A percentile compares a stretch with the other conserved stretches of the same genome.
These are phyloP conservation scores for Sisyra nigra DNA, from an alignment of 2,888 invertebrate genomes.

Conservation along the genomic window DNA sequence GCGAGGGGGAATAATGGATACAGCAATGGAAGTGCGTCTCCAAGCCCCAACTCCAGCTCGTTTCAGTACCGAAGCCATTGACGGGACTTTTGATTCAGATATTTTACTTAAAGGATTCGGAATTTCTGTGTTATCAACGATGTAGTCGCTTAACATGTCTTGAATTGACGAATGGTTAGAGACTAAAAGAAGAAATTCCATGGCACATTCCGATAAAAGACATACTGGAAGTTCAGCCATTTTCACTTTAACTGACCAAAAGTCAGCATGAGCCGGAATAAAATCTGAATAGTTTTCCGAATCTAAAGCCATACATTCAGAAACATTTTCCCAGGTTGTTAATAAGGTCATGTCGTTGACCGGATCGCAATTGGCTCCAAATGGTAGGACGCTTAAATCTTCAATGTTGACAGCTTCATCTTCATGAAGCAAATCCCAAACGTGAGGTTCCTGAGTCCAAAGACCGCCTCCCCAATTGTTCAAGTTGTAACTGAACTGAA, in stretches of 20 bases:
- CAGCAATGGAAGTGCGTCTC: slow-evolving; percentile 32
- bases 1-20: slow-evolving; percentile 64
- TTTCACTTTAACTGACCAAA: slow-evolving; percentile 57
- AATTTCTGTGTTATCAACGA: slow-evolving; percentile 20
- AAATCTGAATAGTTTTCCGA: slow-evolving; percentile 78
- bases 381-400: slow-evolving; percentile 49
- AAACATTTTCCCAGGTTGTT: slow-evolving; percentile 74
- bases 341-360: slow-evolving; percentile 59
- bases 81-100: slow-evolving; percentile 60
- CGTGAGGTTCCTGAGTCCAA: slow-evolving; percentile 44
- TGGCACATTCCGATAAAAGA: slow-evolving; percentile 59
- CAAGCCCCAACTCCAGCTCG: slow-evolving; percentile 35
- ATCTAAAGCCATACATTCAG: slow-evolving; percentile 76
- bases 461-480: slow-evolving; percentile 39
- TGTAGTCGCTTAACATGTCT: slow-evolving; percentile 38
- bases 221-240: slow-evolving; percentile 54
- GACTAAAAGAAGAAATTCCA: slow-evolving; percentile 51
- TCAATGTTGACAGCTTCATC: slow-evolving; percentile 35
- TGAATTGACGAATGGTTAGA: slow-evolving; percentile 30
- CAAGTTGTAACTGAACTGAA: slow-evolving; percentile 53
- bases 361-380: slow-evolving; percentile 73
- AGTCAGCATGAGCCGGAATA: slow-evolving; percentile 61
- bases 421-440: slow-evolving; percentile 32
- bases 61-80: slow-evolving; percentile 38
- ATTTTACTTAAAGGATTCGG: slow-evolving; percentile 49